phyloP scores from a whole-genome alignment of 2,797 vertebrate species.

The Hirundo rustica region DNA sequence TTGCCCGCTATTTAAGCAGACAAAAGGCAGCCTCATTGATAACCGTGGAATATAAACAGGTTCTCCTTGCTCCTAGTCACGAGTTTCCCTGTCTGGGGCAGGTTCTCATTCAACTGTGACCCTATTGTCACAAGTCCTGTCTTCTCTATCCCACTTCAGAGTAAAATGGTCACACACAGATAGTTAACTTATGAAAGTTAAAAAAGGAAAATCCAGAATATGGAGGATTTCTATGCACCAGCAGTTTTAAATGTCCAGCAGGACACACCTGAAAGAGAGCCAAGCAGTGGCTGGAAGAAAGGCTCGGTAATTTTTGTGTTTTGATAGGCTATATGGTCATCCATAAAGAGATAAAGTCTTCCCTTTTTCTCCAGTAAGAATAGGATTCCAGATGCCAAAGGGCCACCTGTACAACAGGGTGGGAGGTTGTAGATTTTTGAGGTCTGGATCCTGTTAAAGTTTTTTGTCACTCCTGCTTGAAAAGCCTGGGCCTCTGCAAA shows the following conservation, averaged over 20 bases:
- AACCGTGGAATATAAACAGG: not conserved
- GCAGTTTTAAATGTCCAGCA: not conserved
- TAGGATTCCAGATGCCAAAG: not conserved
- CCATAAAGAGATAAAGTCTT: not conserved
- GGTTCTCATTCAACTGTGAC: not conserved
- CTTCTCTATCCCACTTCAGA: not conserved
- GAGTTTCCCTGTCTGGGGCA: not conserved
- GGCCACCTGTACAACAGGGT: conserved; percentile 23
- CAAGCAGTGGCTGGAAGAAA: not conserved
- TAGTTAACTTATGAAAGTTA: not conserved
- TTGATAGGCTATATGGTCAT: not conserved
- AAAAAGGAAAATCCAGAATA: not conserved
- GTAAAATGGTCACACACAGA: not conserved
- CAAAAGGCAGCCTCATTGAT: not conserved
- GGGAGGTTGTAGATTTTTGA: conserved; percentile 40
- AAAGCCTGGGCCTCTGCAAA: conserved; percentile 52
- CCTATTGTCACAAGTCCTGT: not conserved
- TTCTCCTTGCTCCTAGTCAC: not conserved
- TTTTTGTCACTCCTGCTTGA: conserved; percentile 50
- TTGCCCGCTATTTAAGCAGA: not conserved
- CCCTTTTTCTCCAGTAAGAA: not conserved
- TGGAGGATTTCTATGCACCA: not conserved
- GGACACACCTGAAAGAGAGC: not conserved
- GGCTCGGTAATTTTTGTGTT: not conserved
- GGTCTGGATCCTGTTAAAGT: conserved; percentile 53